Conservation (phyloP, 2,888 invertebrate species). For the Tiliacea citrago region DNA sequence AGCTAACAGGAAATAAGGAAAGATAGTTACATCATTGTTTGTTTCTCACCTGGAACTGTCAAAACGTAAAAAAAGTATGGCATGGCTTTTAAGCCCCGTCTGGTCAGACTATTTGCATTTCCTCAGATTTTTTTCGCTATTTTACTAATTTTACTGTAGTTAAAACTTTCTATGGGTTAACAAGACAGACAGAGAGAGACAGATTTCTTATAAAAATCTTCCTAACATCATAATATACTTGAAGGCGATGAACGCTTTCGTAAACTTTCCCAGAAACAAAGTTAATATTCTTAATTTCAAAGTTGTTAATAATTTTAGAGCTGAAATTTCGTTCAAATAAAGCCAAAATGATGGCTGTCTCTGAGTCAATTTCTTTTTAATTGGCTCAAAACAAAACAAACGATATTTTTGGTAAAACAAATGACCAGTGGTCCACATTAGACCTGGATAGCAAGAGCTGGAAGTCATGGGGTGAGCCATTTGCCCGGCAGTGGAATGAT, state of each 20-base stretch:
- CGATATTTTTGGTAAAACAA: no score
- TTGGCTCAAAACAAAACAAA: background rate
- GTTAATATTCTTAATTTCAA: background rate
- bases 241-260: background rate
- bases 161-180: background rate
- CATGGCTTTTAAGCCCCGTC: background rate
- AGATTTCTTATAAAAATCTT: background rate
- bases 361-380: background rate
- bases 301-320: background rate
- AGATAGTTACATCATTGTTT: background rate
- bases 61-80: background rate
- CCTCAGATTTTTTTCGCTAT: background rate
- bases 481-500: background rate
- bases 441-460: no score
- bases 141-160: background rate
- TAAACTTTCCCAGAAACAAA: background rate
- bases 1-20: constrained; percentile 6
- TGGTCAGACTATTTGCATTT: no score
- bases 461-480: background rate
- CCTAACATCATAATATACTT: background rate
- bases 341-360: background rate
- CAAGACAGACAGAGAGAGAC: background rate
- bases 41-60: background rate
- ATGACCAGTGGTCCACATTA: background rate
- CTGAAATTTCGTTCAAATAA: background rate